Evolutionary conservation across 2,888 invertebrate genomes (phyloP).

Genomic region (Callimorpha dominula): DNA sequence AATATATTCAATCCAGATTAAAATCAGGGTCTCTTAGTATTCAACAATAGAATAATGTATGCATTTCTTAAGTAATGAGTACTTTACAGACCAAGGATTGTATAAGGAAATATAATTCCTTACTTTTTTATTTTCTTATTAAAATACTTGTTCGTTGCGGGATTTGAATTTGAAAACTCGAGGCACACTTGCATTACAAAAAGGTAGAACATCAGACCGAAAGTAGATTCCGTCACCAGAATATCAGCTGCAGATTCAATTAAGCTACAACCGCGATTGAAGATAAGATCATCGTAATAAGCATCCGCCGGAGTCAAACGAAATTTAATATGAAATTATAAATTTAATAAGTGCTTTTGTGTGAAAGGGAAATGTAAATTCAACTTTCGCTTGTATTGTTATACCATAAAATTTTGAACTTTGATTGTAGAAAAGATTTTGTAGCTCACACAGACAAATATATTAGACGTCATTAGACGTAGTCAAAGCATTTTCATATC

Average conservation of each 20-base stretch:
- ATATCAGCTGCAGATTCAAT: constrained; percentile 1
- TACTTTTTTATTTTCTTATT: no score
- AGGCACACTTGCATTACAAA: not conserved
- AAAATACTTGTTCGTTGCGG: not conserved
- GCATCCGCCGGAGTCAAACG: not conserved
- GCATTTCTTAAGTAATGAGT: no score
- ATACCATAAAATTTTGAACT: not conserved
- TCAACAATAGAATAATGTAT: no score
- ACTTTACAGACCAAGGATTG: no score
- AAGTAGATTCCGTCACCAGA: not conserved
- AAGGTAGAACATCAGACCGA: not conserved
- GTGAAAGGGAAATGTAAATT: constrained; percentile 11
- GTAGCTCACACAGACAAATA: not conserved
- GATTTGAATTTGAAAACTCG: not conserved
- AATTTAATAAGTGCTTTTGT: constrained; percentile 13
- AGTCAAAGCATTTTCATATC: not conserved
- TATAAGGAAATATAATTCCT: no score
- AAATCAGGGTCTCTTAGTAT: no score
- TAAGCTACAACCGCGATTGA: not conserved
- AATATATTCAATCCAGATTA: no score
- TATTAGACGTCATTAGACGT: not conserved
- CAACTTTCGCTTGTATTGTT: constrained; percentile 19
- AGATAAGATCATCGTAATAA: constrained; percentile 8
- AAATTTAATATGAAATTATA: constrained; percentile 8
- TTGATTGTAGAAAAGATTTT: not conserved